A percentile compares a stretch with the other conserved stretches of the same genome.
These are phyloP conservation scores for Drosophila elegans DNA, from an alignment of 1,140 invertebrate species.

Conservation along the genomic window DNA sequence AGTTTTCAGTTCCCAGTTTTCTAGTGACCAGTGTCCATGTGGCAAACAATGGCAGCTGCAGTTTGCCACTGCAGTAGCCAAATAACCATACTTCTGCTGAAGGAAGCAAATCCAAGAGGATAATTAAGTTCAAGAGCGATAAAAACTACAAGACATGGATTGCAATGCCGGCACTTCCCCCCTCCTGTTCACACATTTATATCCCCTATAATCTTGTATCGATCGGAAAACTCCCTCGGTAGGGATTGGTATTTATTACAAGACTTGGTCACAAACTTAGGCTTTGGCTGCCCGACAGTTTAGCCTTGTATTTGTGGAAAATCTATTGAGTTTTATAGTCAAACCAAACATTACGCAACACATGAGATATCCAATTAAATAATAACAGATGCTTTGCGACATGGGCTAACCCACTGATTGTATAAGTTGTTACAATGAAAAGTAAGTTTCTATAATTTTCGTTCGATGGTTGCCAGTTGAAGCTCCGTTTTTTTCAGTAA, in stretches of 20 bases:
- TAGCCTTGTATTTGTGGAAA: neutral
- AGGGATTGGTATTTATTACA: slow-evolving; percentile 12
- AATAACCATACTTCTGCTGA: slow-evolving; percentile 13
- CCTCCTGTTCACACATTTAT: slow-evolving; percentile 1
- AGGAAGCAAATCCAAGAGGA: slow-evolving; percentile 39
- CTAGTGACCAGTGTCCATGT: slow-evolving; percentile 1
- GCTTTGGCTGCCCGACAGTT: neutral
- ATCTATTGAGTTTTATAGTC: neutral
- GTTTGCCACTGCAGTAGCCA: slow-evolving; percentile 3
- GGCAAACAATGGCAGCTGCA: slow-evolving; percentile 42
- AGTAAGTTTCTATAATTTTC: no score
- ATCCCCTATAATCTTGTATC: slow-evolving; percentile 16
- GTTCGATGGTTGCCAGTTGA: no score
- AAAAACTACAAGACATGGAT: slow-evolving; percentile 30
- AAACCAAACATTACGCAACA: neutral
- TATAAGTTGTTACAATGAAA: no score
- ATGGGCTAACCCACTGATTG: no score
- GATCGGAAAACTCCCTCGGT: slow-evolving; percentile 10
- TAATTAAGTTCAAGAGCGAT: slow-evolving; percentile 37
- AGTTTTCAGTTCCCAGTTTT: neutral
- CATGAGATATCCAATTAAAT: neutral
- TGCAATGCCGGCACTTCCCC: neutral
- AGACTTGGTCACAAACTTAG: slow-evolving; percentile 1
- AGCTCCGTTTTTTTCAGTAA: no score
- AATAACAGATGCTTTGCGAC: neutral